A percentile compares a stretch with the other conserved stretches of the same genome.
These are phyloP conservation scores for Wiebesia pumilae DNA, from an alignment of 1,140 invertebrate species.

Conservation along the genomic window DNA sequence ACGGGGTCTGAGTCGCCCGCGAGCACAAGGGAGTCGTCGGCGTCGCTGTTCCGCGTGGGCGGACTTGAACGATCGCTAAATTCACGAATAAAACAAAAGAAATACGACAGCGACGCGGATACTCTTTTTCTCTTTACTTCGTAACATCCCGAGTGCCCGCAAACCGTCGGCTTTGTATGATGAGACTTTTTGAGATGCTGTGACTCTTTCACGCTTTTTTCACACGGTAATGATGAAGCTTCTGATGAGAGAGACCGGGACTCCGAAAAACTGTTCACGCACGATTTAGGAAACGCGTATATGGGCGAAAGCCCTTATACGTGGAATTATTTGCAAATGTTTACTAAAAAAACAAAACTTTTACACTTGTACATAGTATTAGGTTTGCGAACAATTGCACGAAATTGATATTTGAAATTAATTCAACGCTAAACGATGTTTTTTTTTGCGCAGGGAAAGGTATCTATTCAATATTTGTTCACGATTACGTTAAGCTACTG, in stretches of 20 bases:
- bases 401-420: too few species aligned
- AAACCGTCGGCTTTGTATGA: background rate
- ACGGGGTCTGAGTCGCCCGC: constrained; percentile 52
- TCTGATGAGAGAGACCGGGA: background rate
- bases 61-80: constrained; percentile 69
- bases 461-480: too few species aligned
- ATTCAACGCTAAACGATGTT: too few species aligned
- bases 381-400: too few species aligned
- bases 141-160: background rate
- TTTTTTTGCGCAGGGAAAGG: too few species aligned
- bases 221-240: constrained; percentile 24
- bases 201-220: constrained; percentile 38
- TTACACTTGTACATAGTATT: too few species aligned
- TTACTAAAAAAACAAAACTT: too few species aligned
- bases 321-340: too few species aligned
- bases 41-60: constrained; percentile 66
- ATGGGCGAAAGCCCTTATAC: background rate
- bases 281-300: constrained; percentile 31
- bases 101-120: background rate
- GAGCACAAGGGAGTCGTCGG: constrained; percentile 53
- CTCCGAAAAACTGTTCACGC: constrained; percentile 24
- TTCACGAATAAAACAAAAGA: constrained; percentile 42
- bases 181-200: background rate
- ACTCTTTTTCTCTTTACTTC: background rate
- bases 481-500: too few species aligned